Percentiles rank a stretch among this genome's conserved stretches.
Evolutionary conservation across 2,797 vertebrate genomes (phyloP).

Genomic region (Anabacerthia variegaticeps): DNA sequence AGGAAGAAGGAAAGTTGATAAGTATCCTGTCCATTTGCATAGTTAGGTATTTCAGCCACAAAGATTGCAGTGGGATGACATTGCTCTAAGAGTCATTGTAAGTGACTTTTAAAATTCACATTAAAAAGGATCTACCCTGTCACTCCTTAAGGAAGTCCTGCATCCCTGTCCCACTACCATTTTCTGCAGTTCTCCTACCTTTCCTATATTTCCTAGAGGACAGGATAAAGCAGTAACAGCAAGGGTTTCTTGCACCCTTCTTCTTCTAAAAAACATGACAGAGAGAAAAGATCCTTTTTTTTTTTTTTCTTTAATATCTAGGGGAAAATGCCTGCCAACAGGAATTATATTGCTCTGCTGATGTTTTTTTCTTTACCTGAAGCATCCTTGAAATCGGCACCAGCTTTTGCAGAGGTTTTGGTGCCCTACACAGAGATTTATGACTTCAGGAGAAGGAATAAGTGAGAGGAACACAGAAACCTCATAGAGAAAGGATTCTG

Average conservation of each 20-base stretch:
- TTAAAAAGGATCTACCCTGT: not conserved
- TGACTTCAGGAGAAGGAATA: not conserved
- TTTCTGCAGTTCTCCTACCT: not conserved
- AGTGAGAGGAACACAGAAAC: not conserved
- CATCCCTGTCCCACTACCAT: not conserved
- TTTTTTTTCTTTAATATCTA: not conserved
- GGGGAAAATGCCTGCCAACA: not conserved
- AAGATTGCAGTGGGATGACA: not conserved
- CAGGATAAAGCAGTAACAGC: not conserved
- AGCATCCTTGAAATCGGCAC: conserved; percentile 44
- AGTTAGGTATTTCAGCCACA: not conserved
- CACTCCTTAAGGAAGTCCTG: not conserved
- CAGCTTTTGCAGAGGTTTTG: conserved; percentile 23
- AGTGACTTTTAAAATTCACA: not conserved
- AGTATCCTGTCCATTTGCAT: not conserved
- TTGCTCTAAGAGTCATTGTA: not conserved
- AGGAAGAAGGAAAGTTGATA: conserved; percentile 30
- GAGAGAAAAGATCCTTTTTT: not conserved
- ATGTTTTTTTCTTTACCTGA: conserved; percentile 15
- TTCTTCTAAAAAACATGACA: not conserved
- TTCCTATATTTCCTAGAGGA: not conserved
- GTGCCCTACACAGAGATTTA: conserved; percentile 41
- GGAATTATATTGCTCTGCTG: not conserved
- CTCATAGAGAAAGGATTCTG: not conserved
- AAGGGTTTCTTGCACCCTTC: not conserved